Evolutionary conservation across 2,888 invertebrate species (phyloP), one percentile per base, ranked within the genome.

Genomic region (Tridacna gigas): DNA sequence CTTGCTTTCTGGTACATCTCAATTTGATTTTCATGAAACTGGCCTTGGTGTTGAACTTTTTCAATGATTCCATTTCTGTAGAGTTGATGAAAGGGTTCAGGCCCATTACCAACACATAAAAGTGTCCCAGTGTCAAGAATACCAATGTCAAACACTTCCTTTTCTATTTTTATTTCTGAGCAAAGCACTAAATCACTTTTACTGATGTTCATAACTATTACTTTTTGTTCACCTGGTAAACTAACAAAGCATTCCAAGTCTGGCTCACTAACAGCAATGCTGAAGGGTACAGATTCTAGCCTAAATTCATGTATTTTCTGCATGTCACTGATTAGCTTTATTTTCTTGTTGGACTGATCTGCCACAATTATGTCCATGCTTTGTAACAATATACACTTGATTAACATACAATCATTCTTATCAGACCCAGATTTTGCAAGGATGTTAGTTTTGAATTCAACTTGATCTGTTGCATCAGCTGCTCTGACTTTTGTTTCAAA

Each of bases 271-370:
- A 71, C 26, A n/a, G 51, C 71, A 15, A 71, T 12, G 26, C 51
- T 9, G 22, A 60, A 75, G 1, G 75, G 65, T n/a, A 20, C 47
- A 7, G 47, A 63, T 22, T 75, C 75, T 18, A 75, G 47, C 15
- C 18, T 12, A n/a, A 47, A 0, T 45, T 75, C 47, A 26, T n/a
- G 12, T 20, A 75, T n/a, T 15, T 61, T 13, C 60, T 37, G 22
- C 13, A 63, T 25, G 9, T 65, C 47, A 45, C 22, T 18, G 15
- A 63, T 65, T 63, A 63, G 22, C 45, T 74, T 75, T 11, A 75
- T n/a, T n/a, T 75, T 75, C 25, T 63, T 28, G 47, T 75, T 75
- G 20, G 65, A 63, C 25, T 28, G 26, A 47, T 75, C 75, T 12
- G 65, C 63, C 0, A 75, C 75, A 47, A 65, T 47, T 12, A 75